A percentile compares a stretch with the other conserved stretches of the same genome.
Conservation (phyloP, 1,140 invertebrate species). For the Lutraria rhynchaena region DNA sequence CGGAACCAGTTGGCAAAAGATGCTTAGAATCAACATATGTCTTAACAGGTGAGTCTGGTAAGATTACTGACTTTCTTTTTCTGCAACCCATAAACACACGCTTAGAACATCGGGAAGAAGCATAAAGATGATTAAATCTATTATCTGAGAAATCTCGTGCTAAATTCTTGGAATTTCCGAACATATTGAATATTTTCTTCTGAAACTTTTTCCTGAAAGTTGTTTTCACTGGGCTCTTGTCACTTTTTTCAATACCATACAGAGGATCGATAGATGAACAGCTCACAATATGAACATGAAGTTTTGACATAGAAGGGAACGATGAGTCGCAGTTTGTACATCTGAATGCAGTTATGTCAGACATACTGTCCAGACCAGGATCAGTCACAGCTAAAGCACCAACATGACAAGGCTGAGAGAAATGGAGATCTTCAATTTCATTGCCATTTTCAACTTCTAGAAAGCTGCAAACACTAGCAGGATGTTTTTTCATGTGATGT, state of each 20-base stretch:
- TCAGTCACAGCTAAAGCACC: slow-evolving; percentile 66
- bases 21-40: slow-evolving; percentile 55
- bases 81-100: slow-evolving; percentile 53
- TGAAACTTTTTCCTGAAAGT: slow-evolving; percentile 46
- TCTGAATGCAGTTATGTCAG: slow-evolving; percentile 59
- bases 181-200: slow-evolving; percentile 43
- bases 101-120: slow-evolving; percentile 12
- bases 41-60: slow-evolving; percentile 53
- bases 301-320: slow-evolving; percentile 66
- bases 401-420: slow-evolving; percentile 56
- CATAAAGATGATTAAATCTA: background rate
- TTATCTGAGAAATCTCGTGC: background rate
- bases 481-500: slow-evolving; percentile 73
- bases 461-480: slow-evolving; percentile 63
- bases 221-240: slow-evolving; percentile 41
- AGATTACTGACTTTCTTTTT: slow-evolving; percentile 49
- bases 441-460: slow-evolving; percentile 66
- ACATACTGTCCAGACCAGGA: slow-evolving; percentile 56
- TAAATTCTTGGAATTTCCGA: slow-evolving; percentile 15
- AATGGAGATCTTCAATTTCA: slow-evolving; percentile 63
- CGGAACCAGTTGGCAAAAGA: slow-evolving; percentile 43
- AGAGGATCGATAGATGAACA: slow-evolving; percentile 60
- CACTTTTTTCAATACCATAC: slow-evolving; percentile 32
- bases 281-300: slow-evolving; percentile 70
- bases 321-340: slow-evolving; percentile 67